A percentile compares a stretch with the other conserved stretches of the same genome.
Conservation (phyloP, 2,888 invertebrate genomes). For the Heliothis peltigera region DNA sequence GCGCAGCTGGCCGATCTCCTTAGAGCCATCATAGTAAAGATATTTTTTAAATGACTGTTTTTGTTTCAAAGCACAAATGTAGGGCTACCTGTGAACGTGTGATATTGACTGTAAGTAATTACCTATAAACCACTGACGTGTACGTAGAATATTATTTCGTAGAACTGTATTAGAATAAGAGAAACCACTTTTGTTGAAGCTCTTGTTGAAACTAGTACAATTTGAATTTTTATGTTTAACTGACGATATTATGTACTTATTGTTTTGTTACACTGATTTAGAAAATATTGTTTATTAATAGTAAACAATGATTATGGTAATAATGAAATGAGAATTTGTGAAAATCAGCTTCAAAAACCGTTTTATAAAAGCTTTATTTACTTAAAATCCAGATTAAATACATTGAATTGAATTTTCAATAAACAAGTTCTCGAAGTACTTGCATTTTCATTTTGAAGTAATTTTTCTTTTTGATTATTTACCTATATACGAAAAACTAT, state of each 20-base stretch:
- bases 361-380: constrained; percentile 25
- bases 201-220: constrained; percentile 14
- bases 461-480: too few species aligned
- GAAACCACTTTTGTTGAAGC: constrained; percentile 5
- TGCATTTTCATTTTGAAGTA: constrained; percentile 31
- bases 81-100: constrained; percentile 28
- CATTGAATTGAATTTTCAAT: constrained; percentile 42
- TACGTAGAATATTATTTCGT: constrained; percentile 23
- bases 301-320: background rate
- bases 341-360: background rate
- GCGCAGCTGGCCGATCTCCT: too few species aligned
- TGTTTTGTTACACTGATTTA: background rate
- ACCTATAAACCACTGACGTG: constrained; percentile 5
- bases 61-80: background rate
- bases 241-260: background rate
- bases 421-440: constrained; percentile 31
- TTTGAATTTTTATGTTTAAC: background rate
- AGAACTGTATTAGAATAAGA: constrained; percentile 21
- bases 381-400: constrained; percentile 11
- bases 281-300: background rate
- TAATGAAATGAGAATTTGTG: constrained; percentile 17
- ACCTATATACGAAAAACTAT: too few species aligned
- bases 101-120: constrained; percentile 18
- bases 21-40: background rate
- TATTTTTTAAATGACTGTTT: background rate